phyloP scores from a whole-genome alignment of 2,797 vertebrate genomes.

The Craterocephalus amniculus region DNA sequence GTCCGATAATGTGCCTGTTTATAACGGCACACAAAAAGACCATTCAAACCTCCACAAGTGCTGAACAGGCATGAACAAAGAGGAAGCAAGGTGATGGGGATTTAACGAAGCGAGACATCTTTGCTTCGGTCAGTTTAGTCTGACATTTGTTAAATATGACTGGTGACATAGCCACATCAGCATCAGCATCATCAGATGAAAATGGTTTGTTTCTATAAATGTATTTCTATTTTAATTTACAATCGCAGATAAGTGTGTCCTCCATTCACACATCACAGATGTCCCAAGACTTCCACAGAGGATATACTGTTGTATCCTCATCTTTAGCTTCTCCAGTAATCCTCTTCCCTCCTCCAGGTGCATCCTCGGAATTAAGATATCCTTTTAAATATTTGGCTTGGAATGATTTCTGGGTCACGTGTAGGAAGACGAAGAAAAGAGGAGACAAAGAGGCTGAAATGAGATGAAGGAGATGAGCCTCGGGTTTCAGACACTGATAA shows the following conservation, averaged over 20 bases:
- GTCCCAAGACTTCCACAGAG: neutral
- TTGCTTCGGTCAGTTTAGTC: no score
- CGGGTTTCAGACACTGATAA: neutral
- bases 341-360: neutral
- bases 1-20: no score
- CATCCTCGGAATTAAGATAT: neutral
- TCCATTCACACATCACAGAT: neutral
- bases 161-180: no score
- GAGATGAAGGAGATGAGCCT: neutral
- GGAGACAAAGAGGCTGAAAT: neutral
- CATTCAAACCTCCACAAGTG: slow-evolving; percentile 26
- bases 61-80: neutral
- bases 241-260: neutral
- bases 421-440: neutral
- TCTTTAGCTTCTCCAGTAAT: neutral
- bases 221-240: neutral
- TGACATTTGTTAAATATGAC: no score
- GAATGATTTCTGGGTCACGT: neutral
- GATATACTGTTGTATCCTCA: neutral
- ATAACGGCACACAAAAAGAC: slow-evolving; percentile 2
- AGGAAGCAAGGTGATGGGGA: no score
- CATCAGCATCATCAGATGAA: neutral
- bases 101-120: no score
- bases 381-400: no score
- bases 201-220: neutral